phyloP scores from a whole-genome alignment of 1,140 invertebrate genomes.

The Nasonia longicornis region DNA sequence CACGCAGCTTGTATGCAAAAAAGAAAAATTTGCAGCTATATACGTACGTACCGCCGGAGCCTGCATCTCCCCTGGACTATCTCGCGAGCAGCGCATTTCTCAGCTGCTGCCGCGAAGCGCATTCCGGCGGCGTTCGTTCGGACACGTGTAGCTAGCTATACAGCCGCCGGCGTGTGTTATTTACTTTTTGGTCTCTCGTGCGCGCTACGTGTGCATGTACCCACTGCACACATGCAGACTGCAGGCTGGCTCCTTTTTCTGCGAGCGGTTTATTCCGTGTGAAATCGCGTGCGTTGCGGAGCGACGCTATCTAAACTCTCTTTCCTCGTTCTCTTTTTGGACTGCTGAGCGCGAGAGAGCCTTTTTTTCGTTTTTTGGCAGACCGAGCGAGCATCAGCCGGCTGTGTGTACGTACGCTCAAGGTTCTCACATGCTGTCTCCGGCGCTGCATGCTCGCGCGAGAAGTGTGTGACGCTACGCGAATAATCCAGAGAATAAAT shows the following conservation, averaged over 20 bases:
- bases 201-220: neutral
- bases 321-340: neutral
- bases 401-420: neutral
- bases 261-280: neutral
- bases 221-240: neutral
- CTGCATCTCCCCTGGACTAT: neutral
- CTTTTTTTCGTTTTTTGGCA: slow-evolving; percentile 11
- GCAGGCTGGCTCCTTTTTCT: slow-evolving; percentile 9
- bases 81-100: neutral
- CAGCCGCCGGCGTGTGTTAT: neutral
- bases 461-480: neutral
- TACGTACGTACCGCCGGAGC: neutral
- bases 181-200: neutral
- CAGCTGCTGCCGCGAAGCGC: neutral
- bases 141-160: neutral
- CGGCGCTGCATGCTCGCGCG: no score
- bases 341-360: neutral
- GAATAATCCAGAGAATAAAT: slow-evolving; percentile 24
- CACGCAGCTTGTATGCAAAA: no score
- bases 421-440: slow-evolving; percentile 5
- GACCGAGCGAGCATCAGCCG: no score
- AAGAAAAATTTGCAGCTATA: no score
- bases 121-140: slow-evolving; percentile 3
- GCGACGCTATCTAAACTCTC: slow-evolving; percentile 17
- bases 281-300: neutral